phyloP scores from a whole-genome alignment of 2,797 vertebrate genomes.

The Arremon aurantiirostris region DNA sequence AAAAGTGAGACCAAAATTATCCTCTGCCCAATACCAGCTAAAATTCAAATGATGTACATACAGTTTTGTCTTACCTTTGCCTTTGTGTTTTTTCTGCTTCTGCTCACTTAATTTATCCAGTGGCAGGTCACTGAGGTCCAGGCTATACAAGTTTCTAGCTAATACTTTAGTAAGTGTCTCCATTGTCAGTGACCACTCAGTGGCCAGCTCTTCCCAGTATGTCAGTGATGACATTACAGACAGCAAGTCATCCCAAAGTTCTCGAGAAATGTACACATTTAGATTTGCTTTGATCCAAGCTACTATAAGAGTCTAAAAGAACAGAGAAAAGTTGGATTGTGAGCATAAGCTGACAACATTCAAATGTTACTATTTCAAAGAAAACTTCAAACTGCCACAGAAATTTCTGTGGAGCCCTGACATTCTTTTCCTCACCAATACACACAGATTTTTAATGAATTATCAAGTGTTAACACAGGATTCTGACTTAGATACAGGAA shows the following conservation, averaged over 20 bases:
- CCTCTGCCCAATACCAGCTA: not conserved
- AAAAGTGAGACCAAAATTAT: not conserved
- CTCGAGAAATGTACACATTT: slow-evolving; percentile 96
- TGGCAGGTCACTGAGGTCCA: slow-evolving; percentile 94
- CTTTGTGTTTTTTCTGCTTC: slow-evolving; percentile 99
- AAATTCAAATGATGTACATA: not conserved
- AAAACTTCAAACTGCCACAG: not conserved
- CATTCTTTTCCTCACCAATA: not conserved
- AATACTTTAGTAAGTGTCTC: slow-evolving; percentile 98
- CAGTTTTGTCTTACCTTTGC: slow-evolving; percentile 84
- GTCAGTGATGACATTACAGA: slow-evolving; percentile 94
- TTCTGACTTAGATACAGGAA: not conserved
- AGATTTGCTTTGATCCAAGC: slow-evolving; percentile 99
- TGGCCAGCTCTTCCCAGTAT: slow-evolving; percentile 97
- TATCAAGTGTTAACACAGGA: not conserved
- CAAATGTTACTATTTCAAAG: not conserved
- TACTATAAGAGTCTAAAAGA: slow-evolving; percentile 92
- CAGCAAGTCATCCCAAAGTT: slow-evolving; percentile 96
- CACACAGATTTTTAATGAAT: not conserved
- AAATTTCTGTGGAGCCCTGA: not conserved
- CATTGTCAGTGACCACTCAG: slow-evolving; percentile 99
- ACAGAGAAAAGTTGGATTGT: slow-evolving; percentile 19
- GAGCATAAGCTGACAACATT: not conserved
- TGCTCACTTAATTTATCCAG: slow-evolving; percentile 98
- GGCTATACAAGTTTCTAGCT: slow-evolving; percentile 94